phyloP scores from a whole-genome alignment of 2,797 vertebrate genomes.

The Chiroxiphia lanceolata region DNA sequence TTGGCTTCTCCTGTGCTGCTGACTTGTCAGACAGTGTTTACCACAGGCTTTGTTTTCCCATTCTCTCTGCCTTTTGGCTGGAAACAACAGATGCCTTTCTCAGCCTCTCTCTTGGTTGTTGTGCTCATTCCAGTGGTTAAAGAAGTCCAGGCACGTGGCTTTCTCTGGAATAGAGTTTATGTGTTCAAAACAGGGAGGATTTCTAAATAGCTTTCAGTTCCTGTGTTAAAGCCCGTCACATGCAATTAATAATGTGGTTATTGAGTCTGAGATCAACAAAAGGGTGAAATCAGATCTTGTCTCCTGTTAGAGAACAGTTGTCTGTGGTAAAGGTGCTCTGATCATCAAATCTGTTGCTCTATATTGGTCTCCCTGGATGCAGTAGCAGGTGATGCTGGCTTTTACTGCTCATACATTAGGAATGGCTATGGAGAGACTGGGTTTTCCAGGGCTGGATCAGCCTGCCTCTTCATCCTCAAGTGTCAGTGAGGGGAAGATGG shows the following conservation, averaged over 20 bases:
- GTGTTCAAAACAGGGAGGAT: neutral
- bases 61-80: neutral
- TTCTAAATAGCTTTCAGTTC: neutral
- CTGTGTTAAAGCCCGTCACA: neutral
- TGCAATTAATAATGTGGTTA: neutral
- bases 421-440: neutral
- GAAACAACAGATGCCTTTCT: neutral
- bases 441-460: neutral
- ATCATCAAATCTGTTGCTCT: neutral
- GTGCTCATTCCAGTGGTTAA: neutral
- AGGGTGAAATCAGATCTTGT: neutral
- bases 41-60: neutral
- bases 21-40: neutral
- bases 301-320: neutral
- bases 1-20: neutral
- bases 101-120: neutral
- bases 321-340: neutral
- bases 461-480: neutral
- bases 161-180: neutral
- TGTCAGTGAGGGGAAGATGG: neutral
- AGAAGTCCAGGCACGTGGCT: neutral
- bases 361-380: neutral
- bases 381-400: neutral
- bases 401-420: neutral
- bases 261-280: neutral